Conservation (phyloP, 92 coral and sea anemone species). For the Siderastrea siderea region DNA sequence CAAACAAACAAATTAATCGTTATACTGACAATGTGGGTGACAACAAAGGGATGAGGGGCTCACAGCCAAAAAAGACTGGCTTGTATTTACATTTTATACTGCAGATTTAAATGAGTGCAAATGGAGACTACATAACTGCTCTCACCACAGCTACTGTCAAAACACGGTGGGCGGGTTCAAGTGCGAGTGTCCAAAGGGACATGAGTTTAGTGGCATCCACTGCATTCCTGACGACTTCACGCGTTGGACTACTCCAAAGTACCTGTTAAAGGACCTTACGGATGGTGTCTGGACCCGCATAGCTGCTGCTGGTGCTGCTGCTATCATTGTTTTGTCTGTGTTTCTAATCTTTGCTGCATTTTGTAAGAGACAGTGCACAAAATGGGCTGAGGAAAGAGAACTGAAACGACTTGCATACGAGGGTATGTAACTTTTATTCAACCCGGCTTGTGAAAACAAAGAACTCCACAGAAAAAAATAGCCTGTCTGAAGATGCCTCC, state of each 20-base stretch:
- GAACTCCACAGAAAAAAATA: neutral
- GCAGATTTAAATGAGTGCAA: constrained; percentile 43
- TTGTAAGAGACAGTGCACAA: neutral
- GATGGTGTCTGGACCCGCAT: constrained; percentile 8
- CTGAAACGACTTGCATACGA: neutral
- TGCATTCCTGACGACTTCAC: constrained; percentile 4
- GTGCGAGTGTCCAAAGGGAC: constrained; percentile 32
- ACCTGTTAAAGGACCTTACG: constrained; percentile 1
- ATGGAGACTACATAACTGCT: constrained; percentile 28
- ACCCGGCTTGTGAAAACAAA: neutral
- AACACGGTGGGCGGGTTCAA: constrained; percentile 14
- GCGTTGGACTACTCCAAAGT: constrained; percentile 14
- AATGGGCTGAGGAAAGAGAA: neutral
- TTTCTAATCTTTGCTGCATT: neutral
- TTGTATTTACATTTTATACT: neutral
- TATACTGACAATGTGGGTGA: neutral
- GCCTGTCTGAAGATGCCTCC: too few relatives aligned
- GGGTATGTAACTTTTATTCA: constrained; percentile 1
- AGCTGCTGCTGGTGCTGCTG: neutral
- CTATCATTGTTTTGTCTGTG: neutral
- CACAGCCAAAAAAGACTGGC: neutral
- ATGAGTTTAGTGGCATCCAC: neutral
- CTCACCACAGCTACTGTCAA: constrained; percentile 21
- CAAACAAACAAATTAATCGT: too few relatives aligned
- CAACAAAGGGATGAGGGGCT: neutral